Evolutionary conservation across 2,888 invertebrate genomes (phyloP).

Genomic region (Oscheius sp.): DNA sequence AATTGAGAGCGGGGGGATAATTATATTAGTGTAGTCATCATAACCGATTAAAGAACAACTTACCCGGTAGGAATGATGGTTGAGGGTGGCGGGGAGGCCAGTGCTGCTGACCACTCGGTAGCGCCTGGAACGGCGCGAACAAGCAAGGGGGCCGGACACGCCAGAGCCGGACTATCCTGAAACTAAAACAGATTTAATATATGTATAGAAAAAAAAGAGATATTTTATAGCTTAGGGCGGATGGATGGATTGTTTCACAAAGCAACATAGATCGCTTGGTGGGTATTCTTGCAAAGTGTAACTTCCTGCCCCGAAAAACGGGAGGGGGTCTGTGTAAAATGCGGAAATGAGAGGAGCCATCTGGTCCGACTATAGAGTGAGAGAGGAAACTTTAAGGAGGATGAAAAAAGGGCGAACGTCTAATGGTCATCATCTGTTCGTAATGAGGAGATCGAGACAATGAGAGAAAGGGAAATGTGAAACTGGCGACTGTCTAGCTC

Average conservation of each 20-base stretch:
- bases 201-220: background rate
- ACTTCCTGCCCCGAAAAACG: constrained; percentile 32
- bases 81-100: constrained; percentile 46
- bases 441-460: background rate
- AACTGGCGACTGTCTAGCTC: background rate
- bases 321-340: constrained; percentile 20
- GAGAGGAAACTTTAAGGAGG: constrained; percentile 4
- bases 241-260: background rate
- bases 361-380: constrained; percentile 3
- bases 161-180: constrained; percentile 60
- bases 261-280: constrained; percentile 19
- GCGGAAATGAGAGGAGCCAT: constrained; percentile 28
- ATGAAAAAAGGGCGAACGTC: background rate
- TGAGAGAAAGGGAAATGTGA: too few relatives aligned
- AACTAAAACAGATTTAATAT: constrained; percentile 28
- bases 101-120: constrained; percentile 45
- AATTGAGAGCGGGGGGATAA: too few relatives aligned
- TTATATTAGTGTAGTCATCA: background rate
- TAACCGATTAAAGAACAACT: constrained; percentile 11
- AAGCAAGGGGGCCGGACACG: constrained; percentile 56
- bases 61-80: constrained; percentile 33
- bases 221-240: background rate
- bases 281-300: constrained; percentile 16
- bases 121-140: constrained; percentile 50
- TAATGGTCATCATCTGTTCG: background rate